phyloP scores from a whole-genome alignment of 2,113 vertebrate genomes.

The Gobius niger region DNA sequence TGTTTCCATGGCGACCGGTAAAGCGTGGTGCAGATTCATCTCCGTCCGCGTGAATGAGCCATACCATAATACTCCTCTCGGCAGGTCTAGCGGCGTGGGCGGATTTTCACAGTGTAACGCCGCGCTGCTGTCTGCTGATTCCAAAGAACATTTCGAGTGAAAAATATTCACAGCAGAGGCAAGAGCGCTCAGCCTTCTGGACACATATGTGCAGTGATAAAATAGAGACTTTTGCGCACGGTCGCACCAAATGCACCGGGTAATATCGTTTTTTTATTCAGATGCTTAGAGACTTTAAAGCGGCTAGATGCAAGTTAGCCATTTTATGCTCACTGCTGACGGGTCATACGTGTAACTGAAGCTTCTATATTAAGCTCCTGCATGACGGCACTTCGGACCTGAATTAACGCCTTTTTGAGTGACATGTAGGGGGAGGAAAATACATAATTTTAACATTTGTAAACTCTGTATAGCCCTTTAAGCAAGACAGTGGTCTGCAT shows the following conservation, averaged over 20 bases:
- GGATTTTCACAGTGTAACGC: conserved; percentile 42
- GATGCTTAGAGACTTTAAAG: background rate
- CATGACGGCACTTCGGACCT: too few relatives aligned
- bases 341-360: too few relatives aligned
- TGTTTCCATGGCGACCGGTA: conserved; percentile 65
- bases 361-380: too few relatives aligned
- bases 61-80: conserved; percentile 61
- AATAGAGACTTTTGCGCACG: background rate
- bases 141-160: conserved; percentile 4
- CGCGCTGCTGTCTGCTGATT: conserved; percentile 24
- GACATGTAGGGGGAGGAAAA: too few relatives aligned
- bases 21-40: conserved; percentile 47
- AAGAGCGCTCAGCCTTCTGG: background rate
- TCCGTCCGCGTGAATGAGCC: conserved; percentile 56
- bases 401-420: too few relatives aligned
- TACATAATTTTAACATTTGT: too few relatives aligned
- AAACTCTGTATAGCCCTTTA: too few relatives aligned
- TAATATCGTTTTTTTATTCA: background rate
- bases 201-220: conserved; percentile 1
- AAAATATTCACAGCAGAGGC: background rate
- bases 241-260: background rate
- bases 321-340: too few relatives aligned
- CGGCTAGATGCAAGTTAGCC: too few relatives aligned
- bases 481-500: too few relatives aligned
- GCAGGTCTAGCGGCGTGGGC: conserved; percentile 39